Evolutionary conservation across 2,888 invertebrate species (phyloP), one percentile per base, ranked within the genome.

Genomic region (Athalia rosae): DNA sequence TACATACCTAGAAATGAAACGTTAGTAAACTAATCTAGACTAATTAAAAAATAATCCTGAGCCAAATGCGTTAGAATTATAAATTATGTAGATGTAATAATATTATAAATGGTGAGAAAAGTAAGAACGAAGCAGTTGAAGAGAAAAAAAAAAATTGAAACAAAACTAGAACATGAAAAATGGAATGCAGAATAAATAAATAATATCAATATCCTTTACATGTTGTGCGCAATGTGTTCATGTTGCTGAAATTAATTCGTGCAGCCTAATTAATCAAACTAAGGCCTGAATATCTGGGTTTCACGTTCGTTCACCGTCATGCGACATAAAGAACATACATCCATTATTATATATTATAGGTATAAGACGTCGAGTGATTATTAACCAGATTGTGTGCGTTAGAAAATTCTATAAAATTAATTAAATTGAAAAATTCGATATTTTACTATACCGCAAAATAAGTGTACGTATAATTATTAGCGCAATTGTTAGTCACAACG

Each of bases 371-470:
- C 48, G 45, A 66, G 5, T 41, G 66, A 66, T 15, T 45, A 45
- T 28, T 28, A 66, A 45, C 48, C 9, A 28, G 48, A 48, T 45
- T 48, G 0, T 48, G 48, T 15, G 66, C 15, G 8, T 59, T 11
- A 15, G 84, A 82, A 76, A 79, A 79, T 28, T 28, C 28, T 28
- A 28, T 28, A 28, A 28, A 28, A 28, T 28, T 28, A 28, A 28
- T 28, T 84, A 86, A 86, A 83, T 83, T 83, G 85, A 84, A 87
- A 83, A 86, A 85, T 85, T 84, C 82, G 83, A 87, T 87, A 87
- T 88, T 88, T 87, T 87, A 87, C 82, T 87, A 87, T 86, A 82
- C 82, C 80, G 82, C 80, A 82, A 81, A 78, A 77, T 84, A 79
- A 83, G 84, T 85, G 84, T 80, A 85, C 83, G 82, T 81, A 78